Evolutionary conservation across 2,113 vertebrate genomes (phyloP).

Genomic region (Vidua macroura): DNA sequence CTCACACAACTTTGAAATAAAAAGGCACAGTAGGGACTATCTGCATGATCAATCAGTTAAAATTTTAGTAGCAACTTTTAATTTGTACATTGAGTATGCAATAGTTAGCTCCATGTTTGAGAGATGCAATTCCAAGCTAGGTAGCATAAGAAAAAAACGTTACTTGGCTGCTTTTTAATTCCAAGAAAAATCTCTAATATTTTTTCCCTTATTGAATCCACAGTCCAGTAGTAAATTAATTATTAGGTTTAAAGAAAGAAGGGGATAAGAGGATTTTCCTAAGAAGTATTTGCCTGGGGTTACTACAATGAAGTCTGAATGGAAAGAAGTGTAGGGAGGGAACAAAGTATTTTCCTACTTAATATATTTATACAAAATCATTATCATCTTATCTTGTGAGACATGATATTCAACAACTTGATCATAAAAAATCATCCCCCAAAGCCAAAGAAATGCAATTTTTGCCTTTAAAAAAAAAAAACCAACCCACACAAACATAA

Average conservation of each 20-base stretch:
- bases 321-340: background rate
- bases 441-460: background rate
- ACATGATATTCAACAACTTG: background rate
- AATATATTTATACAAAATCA: background rate
- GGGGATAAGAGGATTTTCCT: slow-evolving; percentile 18
- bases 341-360: background rate
- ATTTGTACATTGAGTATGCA: background rate
- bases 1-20: background rate
- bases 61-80: background rate
- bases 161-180: background rate
- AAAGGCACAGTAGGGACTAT: background rate
- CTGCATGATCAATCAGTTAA: background rate
- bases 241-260: background rate
- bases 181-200: background rate
- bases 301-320: background rate
- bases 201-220: slow-evolving; percentile 16
- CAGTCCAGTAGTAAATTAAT: slow-evolving; percentile 13
- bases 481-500: background rate
- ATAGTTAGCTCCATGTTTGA: background rate
- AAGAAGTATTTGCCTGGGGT: background rate
- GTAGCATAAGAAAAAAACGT: background rate
- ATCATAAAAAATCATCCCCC: background rate
- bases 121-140: background rate
- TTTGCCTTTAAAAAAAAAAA: background rate
- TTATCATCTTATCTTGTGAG: background rate